Conservation (phyloP, 2,888 invertebrate species). For the Drosophila lacicola region DNA sequence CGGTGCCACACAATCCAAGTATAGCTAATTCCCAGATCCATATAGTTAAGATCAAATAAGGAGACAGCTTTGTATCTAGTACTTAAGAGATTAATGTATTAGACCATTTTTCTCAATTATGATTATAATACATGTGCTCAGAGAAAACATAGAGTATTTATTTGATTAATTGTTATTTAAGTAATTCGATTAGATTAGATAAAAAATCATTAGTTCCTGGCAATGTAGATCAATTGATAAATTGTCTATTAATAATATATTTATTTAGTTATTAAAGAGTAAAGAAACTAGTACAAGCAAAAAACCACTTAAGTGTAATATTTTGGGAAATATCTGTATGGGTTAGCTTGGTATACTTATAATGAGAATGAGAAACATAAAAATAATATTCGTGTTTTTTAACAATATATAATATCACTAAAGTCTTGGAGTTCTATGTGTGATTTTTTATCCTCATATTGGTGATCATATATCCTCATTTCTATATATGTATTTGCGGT, state of each 20-base stretch:
- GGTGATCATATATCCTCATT: too few relatives aligned
- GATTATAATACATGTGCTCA: neutral
- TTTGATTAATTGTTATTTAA: conserved; percentile 43
- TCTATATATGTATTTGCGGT: too few relatives aligned
- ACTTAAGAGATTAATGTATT: conserved; percentile 3
- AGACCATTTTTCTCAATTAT: conserved; percentile 10
- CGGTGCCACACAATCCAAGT: conserved; percentile 3
- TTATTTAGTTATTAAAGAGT: neutral
- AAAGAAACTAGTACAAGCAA: too few relatives aligned
- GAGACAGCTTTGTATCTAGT: conserved; percentile 1
- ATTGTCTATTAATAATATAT: conserved; percentile 4
- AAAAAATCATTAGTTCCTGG: neutral
- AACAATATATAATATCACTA: too few relatives aligned
- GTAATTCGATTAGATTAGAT: neutral
- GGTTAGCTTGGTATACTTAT: too few relatives aligned
- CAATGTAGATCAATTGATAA: neutral
- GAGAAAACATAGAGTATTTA: neutral
- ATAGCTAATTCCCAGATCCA: conserved; percentile 2
- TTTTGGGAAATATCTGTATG: too few relatives aligned
- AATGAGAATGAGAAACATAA: too few relatives aligned
- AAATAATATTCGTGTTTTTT: too few relatives aligned
- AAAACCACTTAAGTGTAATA: too few relatives aligned
- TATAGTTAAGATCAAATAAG: conserved; percentile 15
- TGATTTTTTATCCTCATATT: too few relatives aligned
- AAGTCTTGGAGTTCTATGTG: too few relatives aligned